These are phyloP conservation scores for Oreohelix idahoensis DNA, from an alignment of 1,140 invertebrate genomes.

Conservation along the genomic window DNA sequence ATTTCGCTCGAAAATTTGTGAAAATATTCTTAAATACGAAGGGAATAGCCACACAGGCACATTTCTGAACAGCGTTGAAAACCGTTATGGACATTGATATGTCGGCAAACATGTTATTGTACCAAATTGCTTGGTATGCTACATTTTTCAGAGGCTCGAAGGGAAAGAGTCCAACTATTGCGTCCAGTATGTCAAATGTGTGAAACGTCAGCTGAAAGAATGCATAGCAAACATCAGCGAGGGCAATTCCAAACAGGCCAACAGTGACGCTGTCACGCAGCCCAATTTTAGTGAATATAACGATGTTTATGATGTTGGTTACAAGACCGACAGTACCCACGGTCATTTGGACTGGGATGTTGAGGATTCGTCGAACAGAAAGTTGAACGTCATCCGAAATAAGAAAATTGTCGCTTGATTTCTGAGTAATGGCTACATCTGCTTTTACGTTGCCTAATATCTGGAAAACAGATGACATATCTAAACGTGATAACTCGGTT, in stretches of 20 bases:
- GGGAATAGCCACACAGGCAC: conserved; percentile 13
- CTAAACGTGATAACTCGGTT: too few species aligned
- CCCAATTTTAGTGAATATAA: background rate
- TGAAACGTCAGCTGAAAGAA: background rate
- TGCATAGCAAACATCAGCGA: background rate
- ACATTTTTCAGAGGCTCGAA: background rate
- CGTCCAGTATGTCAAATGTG: background rate
- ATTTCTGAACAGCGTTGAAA: conserved; percentile 3
- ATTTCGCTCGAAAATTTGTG: background rate
- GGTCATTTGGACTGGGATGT: background rate
- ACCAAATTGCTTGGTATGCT: background rate
- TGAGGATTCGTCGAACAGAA: background rate
- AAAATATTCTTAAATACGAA: conserved; percentile 14
- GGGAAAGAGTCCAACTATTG: background rate
- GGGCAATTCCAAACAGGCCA: background rate
- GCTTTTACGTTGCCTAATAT: too few species aligned
- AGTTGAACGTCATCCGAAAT: background rate
- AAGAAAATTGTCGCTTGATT: background rate
- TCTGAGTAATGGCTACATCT: too few species aligned
- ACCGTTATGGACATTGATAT: background rate
- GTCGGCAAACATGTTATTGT: background rate
- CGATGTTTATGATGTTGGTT: conserved; percentile 5
- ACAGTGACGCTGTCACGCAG: background rate
- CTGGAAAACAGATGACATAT: too few species aligned
- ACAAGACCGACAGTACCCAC: background rate